Conservation (phyloP, 2,113 vertebrate genomes). For the Halcyon senegalensis region DNA sequence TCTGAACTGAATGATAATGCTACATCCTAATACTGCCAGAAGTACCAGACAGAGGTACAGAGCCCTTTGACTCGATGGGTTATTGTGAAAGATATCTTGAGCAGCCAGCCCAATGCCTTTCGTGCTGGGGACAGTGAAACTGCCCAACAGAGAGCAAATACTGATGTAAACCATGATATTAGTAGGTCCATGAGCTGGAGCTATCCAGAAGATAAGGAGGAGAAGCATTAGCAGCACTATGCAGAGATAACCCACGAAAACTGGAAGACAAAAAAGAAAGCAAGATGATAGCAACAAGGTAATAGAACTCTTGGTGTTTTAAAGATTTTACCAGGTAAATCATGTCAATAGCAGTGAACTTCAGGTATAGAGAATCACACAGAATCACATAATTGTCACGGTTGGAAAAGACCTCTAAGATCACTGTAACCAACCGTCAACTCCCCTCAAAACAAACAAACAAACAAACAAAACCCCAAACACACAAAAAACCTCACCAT, state of each 20-base stretch:
- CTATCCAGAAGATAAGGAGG: conserved; percentile 89
- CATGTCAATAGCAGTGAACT: not conserved
- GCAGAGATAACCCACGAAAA: conserved; percentile 86
- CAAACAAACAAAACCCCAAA: too few relatives aligned
- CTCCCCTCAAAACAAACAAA: too few relatives aligned
- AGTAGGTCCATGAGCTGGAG: conserved; percentile 87
- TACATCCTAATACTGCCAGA: conserved; percentile 85
- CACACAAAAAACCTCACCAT: too few relatives aligned
- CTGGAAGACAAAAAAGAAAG: conserved; percentile 77
- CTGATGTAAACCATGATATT: conserved; percentile 95
- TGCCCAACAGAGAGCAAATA: conserved; percentile 95
- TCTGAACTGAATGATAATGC: conserved; percentile 92
- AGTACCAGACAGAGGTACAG: conserved; percentile 85
- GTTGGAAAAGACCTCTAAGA: too few relatives aligned
- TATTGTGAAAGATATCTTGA: conserved; percentile 84
- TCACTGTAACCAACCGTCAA: too few relatives aligned
- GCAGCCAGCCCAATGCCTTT: conserved; percentile 94
- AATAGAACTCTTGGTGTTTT: not conserved
- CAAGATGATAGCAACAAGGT: not conserved
- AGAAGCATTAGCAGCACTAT: conserved; percentile 87
- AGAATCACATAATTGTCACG: too few relatives aligned
- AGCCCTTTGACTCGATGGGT: conserved; percentile 78
- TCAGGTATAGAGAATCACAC: not conserved
- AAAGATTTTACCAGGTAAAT: not conserved
- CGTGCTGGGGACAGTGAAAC: conserved; percentile 94